Base-by-base conservation (phyloP, 2,113 vertebrate genomes). In the Dipodomys merriami region DNA sequence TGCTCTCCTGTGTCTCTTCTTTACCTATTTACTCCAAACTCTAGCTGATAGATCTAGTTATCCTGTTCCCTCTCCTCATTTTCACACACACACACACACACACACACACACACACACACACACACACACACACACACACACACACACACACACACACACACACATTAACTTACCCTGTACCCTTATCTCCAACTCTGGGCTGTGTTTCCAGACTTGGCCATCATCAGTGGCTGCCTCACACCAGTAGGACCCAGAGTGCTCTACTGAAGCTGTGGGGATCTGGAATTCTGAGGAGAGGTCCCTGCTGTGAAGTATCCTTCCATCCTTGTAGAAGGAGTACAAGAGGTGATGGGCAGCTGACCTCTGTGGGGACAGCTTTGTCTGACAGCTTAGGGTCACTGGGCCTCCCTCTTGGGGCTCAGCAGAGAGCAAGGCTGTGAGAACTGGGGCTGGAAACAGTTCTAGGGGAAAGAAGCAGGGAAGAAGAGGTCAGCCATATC, bases 281-380 rank as follows among this genome's bases (percentile, higher is more conserved):
- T 91, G 93, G 25, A 96, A 84, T 64, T 96, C 93, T 1, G 97
- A 35, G n/a, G 93, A 95, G 5, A 30, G 2, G 6, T 27, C 83
- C 29, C 29, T n/a, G 79, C n/a, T 25, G 0, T n/a, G 88, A 74
- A 96, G 2, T 1, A 9, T 29, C 53, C 10, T 85, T 30, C 90
- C 82, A 0, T 95, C 93, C 64, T 95, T 95, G 68, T 96, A 91
- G 91, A 97, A 97, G 76, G 97, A 96, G 94, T 96, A 97, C 79
- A 95, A 72, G 67, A 97, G 95, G 67, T 19, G 95, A 67, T 15
- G 93, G 27, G 39, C 5, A 0, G 84, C 39, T 16, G 96, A 81
- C 88, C 95, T 94, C 84, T 95, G 94, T 19, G 35, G 85, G 71
- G 93, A 33, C 93, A 95, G 79, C 90, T 92, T 88, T n/a, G 97